Percentiles rank a stretch among this genome's conserved stretches.
Evolutionary conservation across 1,140 invertebrate genomes (phyloP).

Genomic region (Hycleus cichorii): DNA sequence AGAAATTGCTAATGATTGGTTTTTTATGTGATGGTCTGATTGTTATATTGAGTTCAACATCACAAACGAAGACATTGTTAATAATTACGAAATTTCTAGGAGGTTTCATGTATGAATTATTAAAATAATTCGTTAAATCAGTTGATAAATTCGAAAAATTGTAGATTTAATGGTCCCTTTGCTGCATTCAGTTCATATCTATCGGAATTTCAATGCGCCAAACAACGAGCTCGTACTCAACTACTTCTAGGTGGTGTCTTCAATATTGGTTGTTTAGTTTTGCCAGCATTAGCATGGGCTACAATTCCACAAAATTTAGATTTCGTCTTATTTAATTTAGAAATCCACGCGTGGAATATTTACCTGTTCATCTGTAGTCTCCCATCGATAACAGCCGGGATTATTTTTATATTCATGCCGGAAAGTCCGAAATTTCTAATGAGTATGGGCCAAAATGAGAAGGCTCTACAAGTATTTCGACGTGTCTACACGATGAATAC

Average conservation of each 20-base stretch:
- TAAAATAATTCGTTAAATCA: neutral
- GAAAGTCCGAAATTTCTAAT: slow-evolving; percentile 78
- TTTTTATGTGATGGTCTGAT: slow-evolving; percentile 62
- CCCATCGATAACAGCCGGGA: slow-evolving; percentile 56
- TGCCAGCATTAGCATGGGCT: slow-evolving; percentile 24
- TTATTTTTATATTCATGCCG: slow-evolving; percentile 49
- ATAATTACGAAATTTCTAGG: slow-evolving; percentile 65
- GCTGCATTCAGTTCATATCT: slow-evolving; percentile 60
- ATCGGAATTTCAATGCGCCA: slow-evolving; percentile 57
- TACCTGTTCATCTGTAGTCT: slow-evolving; percentile 59
- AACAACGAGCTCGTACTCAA: slow-evolving; percentile 54
- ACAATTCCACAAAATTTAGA: slow-evolving; percentile 21
- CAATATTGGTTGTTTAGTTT: slow-evolving; percentile 44
- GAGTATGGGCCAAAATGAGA: slow-evolving; percentile 57
- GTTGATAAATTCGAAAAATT: slow-evolving; percentile 18
- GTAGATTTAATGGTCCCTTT: slow-evolving; percentile 63
- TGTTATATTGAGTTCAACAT: slow-evolving; percentile 57
- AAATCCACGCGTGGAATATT: slow-evolving; percentile 65
- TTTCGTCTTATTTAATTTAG: slow-evolving; percentile 10
- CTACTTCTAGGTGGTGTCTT: slow-evolving; percentile 54
- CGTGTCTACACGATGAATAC: slow-evolving; percentile 55
- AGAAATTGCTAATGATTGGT: slow-evolving; percentile 61
- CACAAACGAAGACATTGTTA: slow-evolving; percentile 63
- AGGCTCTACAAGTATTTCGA: slow-evolving; percentile 53
- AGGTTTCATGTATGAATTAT: slow-evolving; percentile 63